Percentiles rank a stretch among this genome's conserved stretches.
These are phyloP conservation scores for Phenganax subtilis DNA, from an alignment of 92 coral and sea anemone species.

Conservation along the genomic window DNA sequence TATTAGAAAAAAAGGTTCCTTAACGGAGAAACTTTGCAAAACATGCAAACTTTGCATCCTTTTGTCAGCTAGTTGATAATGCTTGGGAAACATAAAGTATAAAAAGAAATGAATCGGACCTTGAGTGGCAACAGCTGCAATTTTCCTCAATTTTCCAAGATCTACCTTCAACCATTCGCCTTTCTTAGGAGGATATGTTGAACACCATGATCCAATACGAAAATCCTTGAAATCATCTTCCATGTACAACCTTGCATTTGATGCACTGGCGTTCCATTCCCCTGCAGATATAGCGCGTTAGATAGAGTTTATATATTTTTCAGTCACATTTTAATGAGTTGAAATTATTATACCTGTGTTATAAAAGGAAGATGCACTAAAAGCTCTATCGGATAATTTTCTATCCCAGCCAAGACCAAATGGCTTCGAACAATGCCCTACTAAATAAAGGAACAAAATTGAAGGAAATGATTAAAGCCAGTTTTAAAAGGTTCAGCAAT, in stretches of 20 bases:
- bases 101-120: constrained; percentile 37
- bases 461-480: neutral
- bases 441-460: neutral
- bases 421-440: constrained; percentile 65
- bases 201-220: constrained; percentile 77
- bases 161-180: constrained; percentile 77
- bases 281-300: neutral
- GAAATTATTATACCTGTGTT: constrained; percentile 47
- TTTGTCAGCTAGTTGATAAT: neutral
- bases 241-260: constrained; percentile 71
- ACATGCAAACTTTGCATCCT: neutral
- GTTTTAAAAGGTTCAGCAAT: too few species aligned
- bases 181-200: constrained; percentile 45
- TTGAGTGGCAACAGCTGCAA: constrained; percentile 74
- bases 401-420: constrained; percentile 71
- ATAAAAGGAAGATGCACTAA: constrained; percentile 64
- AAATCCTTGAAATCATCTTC: constrained; percentile 48
- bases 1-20: neutral
- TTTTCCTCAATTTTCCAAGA: constrained; percentile 56
- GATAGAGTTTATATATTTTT: neutral
- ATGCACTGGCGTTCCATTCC: constrained; percentile 62
- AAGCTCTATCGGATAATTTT: constrained; percentile 58
- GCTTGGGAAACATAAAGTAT: neutral
- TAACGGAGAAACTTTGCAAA: neutral
- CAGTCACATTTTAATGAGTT: neutral